Base-by-base conservation (phyloP, 2,797 vertebrate species). In the Periophthalmus magnuspinnatus region DNA sequence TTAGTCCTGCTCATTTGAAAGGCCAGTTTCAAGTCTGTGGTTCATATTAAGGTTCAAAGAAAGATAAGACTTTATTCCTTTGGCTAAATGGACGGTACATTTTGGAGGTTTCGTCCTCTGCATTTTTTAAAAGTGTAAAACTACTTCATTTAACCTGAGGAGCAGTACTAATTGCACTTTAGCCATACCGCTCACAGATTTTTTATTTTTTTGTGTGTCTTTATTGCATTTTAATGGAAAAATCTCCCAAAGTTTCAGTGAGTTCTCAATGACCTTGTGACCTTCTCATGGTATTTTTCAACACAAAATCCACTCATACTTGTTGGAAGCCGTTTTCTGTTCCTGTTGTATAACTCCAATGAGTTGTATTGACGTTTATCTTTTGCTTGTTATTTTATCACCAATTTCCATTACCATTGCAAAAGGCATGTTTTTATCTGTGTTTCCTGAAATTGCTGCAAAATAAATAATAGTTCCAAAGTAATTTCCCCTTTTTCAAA, bases 1-100 rank as follows among this genome's bases (percentile, higher is more conserved):
- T 61, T 61, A 21, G 61, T 61, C 8, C n/a, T 13, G 59, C 34
- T 61, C 10, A 22, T 61, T 61, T 61, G 57, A 61, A 61, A 61
- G 38, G 61, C 6, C 38, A 63, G 5, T 45, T 22, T 21, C 19
- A 61, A 34, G 32, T 32, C 24, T 14, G 3, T 45, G 13, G 38
- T 14, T 41, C 36, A 24, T 24, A 56, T 56, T 13, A 17, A 57
- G 32, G 57, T 38, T 61, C 59, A 61, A 38, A 61, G 19, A n/a
- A 5, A 21, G 10, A 2, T 61, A 11, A 38, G n/a, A 38, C 16
- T 34, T 59, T 59, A 3, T 7, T 33, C 16, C 16, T 33, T 34
- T 59, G 16, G 22, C 9, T 16, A 32, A 16, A 32, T 57, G 4
- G 56, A 8, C 16, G 17, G 34, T 21, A 3, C 33, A 11, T 33